A percentile compares a stretch with the other conserved stretches of the same genome.
Conservation (phyloP, 2,888 invertebrate species). For the Copidosoma aretas region DNA sequence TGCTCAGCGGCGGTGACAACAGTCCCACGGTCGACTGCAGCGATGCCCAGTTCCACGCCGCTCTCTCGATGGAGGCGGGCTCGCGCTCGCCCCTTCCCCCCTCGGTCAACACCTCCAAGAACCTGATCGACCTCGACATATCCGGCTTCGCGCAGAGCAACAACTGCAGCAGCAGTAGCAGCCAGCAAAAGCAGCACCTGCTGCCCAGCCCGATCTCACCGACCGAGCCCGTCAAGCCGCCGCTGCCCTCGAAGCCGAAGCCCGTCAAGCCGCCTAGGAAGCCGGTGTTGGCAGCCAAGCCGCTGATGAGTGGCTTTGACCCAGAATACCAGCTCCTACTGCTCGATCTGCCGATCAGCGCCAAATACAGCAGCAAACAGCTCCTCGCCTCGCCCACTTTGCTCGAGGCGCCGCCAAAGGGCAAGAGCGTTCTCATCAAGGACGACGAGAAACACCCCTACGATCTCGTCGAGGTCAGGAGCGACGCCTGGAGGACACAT, state of each 20-base stretch:
- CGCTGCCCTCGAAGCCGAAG: constrained; percentile 69
- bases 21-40: constrained; percentile 68
- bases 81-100: constrained; percentile 82
- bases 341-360: constrained; percentile 63
- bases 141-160: constrained; percentile 44
- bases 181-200: constrained; percentile 36
- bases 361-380: constrained; percentile 62
- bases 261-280: constrained; percentile 71
- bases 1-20: constrained; percentile 75
- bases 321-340: constrained; percentile 54
- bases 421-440: constrained; percentile 43
- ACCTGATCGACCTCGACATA: constrained; percentile 63
- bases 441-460: constrained; percentile 69
- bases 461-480: constrained; percentile 78
- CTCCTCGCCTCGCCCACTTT: constrained; percentile 65
- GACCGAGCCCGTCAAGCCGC: constrained; percentile 45
- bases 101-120: constrained; percentile 66
- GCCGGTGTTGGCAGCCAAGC: constrained; percentile 58
- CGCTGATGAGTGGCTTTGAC: constrained; percentile 60
- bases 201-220: constrained; percentile 35
- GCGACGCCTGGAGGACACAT: constrained; percentile 82
- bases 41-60: constrained; percentile 78
- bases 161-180: background rate
- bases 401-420: constrained; percentile 49
- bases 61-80: constrained; percentile 79